A percentile compares a stretch with the other conserved stretches of the same genome.
phyloP scores from a whole-genome alignment of 2,797 vertebrate genomes.

The Lophius americanus region DNA sequence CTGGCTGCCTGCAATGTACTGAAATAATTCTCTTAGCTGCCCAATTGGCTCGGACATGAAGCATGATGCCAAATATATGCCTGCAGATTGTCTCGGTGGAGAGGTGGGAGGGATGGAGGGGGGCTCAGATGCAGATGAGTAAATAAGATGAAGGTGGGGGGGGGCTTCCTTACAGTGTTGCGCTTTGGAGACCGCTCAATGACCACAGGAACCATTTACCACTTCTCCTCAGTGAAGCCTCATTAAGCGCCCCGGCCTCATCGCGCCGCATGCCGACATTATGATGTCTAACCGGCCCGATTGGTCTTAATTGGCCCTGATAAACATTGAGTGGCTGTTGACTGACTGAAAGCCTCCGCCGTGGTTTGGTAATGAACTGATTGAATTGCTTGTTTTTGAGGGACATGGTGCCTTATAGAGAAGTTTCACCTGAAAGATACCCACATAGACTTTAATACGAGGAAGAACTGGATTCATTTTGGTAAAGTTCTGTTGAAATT shows the following conservation, averaged over 20 bases:
- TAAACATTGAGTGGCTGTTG: conserved; percentile 80
- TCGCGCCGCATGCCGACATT: conserved; percentile 65
- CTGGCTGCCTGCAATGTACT: conserved; percentile 76
- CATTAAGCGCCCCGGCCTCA: conserved; percentile 63
- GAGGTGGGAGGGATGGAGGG: background rate
- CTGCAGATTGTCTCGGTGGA: conserved; percentile 39
- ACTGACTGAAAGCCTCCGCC: conserved; percentile 75
- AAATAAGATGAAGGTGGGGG: conserved; percentile 47
- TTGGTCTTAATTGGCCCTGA: conserved; percentile 80
- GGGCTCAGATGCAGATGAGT: conserved; percentile 37
- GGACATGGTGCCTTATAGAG: conserved; percentile 47
- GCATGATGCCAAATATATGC: conserved; percentile 63
- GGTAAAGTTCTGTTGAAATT: too few species aligned
- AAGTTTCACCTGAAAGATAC: conserved; percentile 36
- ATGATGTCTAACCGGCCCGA: conserved; percentile 76
- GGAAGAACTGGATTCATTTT: too few species aligned
- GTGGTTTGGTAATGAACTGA: conserved; percentile 72
- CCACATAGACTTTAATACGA: too few species aligned
- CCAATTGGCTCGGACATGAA: conserved; percentile 78
- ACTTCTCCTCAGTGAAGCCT: conserved; percentile 63
- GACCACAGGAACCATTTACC: conserved; percentile 57
- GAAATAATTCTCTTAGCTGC: conserved; percentile 82
- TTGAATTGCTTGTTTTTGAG: conserved; percentile 67
- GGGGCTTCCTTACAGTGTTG: conserved; percentile 10
- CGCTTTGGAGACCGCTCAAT: conserved; percentile 38